A percentile compares a stretch with the other conserved stretches of the same genome.
phyloP scores from a whole-genome alignment of 1,140 invertebrate genomes.

The Xylocopa sonorina region DNA sequence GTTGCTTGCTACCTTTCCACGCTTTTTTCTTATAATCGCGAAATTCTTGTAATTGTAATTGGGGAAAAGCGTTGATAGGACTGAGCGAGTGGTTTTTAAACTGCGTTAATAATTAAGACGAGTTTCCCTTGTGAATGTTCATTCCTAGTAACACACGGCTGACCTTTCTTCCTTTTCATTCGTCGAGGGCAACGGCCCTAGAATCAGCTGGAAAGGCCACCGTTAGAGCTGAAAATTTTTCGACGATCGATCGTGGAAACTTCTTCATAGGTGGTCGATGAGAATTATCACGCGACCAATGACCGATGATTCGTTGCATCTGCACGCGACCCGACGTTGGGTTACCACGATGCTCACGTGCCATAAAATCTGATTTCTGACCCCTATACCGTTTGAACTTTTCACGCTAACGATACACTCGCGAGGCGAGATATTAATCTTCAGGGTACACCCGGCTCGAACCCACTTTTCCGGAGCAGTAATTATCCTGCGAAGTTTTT shows the following conservation, averaged over 20 bases:
- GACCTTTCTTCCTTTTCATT: slow-evolving; percentile 39
- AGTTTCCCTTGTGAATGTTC: slow-evolving; percentile 16
- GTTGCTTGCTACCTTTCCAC: no score
- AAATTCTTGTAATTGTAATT: no score
- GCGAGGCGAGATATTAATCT: background rate
- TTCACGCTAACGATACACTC: background rate
- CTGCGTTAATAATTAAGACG: background rate
- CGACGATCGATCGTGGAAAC: slow-evolving; percentile 66
- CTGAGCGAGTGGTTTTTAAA: no score
- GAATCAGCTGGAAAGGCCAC: slow-evolving; percentile 31
- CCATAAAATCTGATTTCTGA: background rate
- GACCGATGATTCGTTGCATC: slow-evolving; percentile 46
- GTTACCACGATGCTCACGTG: background rate
- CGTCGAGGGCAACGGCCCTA: slow-evolving; percentile 34
- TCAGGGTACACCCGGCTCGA: no score
- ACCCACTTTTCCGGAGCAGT: no score
- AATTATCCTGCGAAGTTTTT: no score
- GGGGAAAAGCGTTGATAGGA: no score
- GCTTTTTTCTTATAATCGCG: no score
- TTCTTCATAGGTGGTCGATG: slow-evolving; percentile 60
- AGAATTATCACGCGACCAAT: slow-evolving; percentile 62
- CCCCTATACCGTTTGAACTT: background rate
- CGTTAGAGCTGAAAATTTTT: slow-evolving; percentile 56
- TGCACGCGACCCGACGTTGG: slow-evolving; percentile 49
- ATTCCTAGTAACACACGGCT: slow-evolving; percentile 17